Conservation (phyloP, 1,140 invertebrate genomes). For the Tetragnatha versicolor region DNA sequence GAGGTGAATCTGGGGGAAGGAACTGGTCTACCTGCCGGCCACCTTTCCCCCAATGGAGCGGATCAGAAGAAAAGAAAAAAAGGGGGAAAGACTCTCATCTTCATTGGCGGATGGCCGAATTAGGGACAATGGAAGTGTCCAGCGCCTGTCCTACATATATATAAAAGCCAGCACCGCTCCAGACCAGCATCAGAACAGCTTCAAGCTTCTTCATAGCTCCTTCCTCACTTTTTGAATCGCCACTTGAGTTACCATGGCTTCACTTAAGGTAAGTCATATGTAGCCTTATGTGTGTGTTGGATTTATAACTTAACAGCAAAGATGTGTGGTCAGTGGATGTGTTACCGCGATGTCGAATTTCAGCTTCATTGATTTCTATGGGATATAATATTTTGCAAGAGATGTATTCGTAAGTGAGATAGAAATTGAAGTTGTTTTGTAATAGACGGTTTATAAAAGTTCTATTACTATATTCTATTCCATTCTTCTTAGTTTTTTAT, state of each 20-base stretch:
- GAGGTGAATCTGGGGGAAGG: neutral
- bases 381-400: too few species aligned
- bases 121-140: conserved; percentile 31
- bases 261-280: conserved; percentile 20
- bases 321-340: too few species aligned
- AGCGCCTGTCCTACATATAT: conserved; percentile 36
- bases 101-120: conserved; percentile 47
- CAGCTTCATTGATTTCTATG: too few species aligned
- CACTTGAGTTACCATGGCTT: conserved; percentile 17
- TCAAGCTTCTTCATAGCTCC: neutral
- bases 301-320: too few species aligned
- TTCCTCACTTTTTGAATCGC: neutral
- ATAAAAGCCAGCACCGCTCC: neutral
- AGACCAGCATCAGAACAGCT: neutral
- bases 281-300: too few species aligned
- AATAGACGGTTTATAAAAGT: too few species aligned
- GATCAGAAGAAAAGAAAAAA: conserved; percentile 25
- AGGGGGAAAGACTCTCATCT: conserved; percentile 32
- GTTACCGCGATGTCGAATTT: too few species aligned
- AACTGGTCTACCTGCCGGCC: conserved; percentile 25
- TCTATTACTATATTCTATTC: too few species aligned
- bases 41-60: conserved; percentile 17
- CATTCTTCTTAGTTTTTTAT: too few species aligned
- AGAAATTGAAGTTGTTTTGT: too few species aligned
- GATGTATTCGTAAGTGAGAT: too few species aligned